Base-by-base conservation (phyloP, 2,888 invertebrate genomes). In the Tryphoninae sp. region DNA sequence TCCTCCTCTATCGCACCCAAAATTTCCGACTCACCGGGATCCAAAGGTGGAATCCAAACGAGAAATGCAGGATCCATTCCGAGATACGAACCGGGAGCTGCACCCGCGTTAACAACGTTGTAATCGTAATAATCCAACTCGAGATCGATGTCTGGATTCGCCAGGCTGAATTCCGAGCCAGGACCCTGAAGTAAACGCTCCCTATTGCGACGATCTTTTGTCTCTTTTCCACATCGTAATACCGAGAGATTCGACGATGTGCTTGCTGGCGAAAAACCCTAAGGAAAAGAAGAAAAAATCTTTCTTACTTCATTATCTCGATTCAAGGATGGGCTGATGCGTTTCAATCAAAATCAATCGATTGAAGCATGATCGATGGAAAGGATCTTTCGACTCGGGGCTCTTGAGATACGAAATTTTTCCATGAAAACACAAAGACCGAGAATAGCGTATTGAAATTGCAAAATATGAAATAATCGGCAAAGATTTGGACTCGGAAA, bases 41-140 rank as follows among this genome's bases (percentile, higher is more conserved):
- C 95, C 23, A 96, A 92, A 0, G 97, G 97, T 6, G 97, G 97
- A 84, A 97, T 97, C 97, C 97, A 97, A 0, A 97, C 96, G 62
- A 97, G 92, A 90, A 96, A 97, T 0, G 97, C 97, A 0, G 97
- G 97, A 91, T 97, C 97, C 97, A 97, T 97, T 65, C 97, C 97
- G 78, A 97, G 92, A 89, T 97, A 97, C 0, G 97, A 97, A 22
- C 97, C 97, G 1, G 97, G 97, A 13, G 96, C 96, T 8, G 96
- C 96, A 81, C 96, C 96, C 0, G 93, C 92, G 89, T 97, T 97
- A 68, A 96, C 95, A 7, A 97, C 97, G 92, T 97, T 97, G 88
- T 97, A 97, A 89, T 97, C 97, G 89, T 97, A 97, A 88, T 97
- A 97, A 90, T 97, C 97, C 84, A 97, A 93, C 91, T 97, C 97